Base-by-base conservation (phyloP, 1,140 invertebrate genomes). In the Aphelinus certus region DNA sequence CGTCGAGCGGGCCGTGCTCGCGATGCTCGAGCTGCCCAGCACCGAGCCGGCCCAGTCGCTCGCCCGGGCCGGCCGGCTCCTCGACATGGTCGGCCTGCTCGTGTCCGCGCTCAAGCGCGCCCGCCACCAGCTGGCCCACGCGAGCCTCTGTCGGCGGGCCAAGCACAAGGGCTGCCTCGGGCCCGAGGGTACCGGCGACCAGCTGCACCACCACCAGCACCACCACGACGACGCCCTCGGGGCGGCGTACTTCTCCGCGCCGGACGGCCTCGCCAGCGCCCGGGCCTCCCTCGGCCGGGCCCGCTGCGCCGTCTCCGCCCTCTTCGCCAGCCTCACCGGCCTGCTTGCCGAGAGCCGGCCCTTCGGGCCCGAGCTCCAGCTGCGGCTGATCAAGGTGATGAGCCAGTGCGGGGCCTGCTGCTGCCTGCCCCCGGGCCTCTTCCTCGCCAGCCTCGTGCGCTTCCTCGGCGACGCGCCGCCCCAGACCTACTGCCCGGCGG, bases 211-310 rank as follows among this genome's bases (percentile, higher is more conserved):
- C 58, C 88, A 91, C 77, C 26, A 26, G 0, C 88, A 91, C 80
- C 91, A 92, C 80, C 91, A 92, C 78, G 88, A 89, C 58, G 88
- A 91, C 77, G 80, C 90, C 1, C 86, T 92, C 47, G 92, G 92
- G 3, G 53, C 75, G 0, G 80, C 84, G 1, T 89, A 87, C 53
- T 74, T 76, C 53, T 77, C 79, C 7, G 79, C 85, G 5, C 78
- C 82, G 3, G 58, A 62, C 4, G 47, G 57, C 42, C 73, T 84
- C 1, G 80, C 88, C 0, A 81, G 74, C 3, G 42, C 71, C 0
- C 47, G 51, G 53, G 49, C 46, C 46, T 70, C 66, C 2, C 42
- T 71, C 1, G 63, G n/a, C 76, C 86, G 57, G 81, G 83, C 7
- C n/a, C 3, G 51, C 4, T 93, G 92, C 79, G 90, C 89, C 69